Base-by-base conservation (phyloP, 2,888 invertebrate species). In the Lithophane leautieri region DNA sequence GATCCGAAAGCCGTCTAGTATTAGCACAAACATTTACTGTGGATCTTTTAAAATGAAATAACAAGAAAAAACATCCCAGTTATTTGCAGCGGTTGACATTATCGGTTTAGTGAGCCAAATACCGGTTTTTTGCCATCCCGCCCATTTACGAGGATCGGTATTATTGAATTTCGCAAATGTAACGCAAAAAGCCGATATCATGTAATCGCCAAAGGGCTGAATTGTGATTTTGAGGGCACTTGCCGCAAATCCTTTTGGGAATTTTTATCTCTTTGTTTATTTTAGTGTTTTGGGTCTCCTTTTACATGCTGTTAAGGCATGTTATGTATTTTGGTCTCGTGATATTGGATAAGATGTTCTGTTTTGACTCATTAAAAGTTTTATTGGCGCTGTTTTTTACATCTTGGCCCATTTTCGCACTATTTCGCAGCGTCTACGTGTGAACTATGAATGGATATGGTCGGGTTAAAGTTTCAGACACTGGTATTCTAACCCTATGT, bases 241-340 rank as follows among this genome's bases (percentile, higher is more conserved):
- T 88, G 86, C 86, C 88, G 86, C 89, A 87, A 87, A 89, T 84
- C 86, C 90, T 88, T 89, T 90, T 85, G 88, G 86, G 84, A 89
- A 78, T 87, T 90, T 90, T 91, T 90, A 90, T 90, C 87, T 88
- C 86, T 90, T 90, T 90, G 90, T 91, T 90, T 91, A 90, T 90
- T 88, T 90, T 89, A 90, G 89, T 89, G 89, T 85, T 85, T 78
- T 88, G 78, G 84, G 87, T 40, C 81, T 84, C 28, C 70, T 76
- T 77, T 87, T 81, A 85, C 81, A 79, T 78, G 79, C 73, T 79
- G 76, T 86, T 82, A 84, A 79, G 72, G 47, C 73, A 42, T 70
- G 74, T 87, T 82, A 84, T 83, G 58, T 79, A 73, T 85, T 76
- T 65, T 40, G 56, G 73, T 61, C 47, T 77, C 25, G 54, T 54